These are phyloP conservation scores for Corapipo altera DNA, from an alignment of 2,113 vertebrate species.

Conservation along the genomic window DNA sequence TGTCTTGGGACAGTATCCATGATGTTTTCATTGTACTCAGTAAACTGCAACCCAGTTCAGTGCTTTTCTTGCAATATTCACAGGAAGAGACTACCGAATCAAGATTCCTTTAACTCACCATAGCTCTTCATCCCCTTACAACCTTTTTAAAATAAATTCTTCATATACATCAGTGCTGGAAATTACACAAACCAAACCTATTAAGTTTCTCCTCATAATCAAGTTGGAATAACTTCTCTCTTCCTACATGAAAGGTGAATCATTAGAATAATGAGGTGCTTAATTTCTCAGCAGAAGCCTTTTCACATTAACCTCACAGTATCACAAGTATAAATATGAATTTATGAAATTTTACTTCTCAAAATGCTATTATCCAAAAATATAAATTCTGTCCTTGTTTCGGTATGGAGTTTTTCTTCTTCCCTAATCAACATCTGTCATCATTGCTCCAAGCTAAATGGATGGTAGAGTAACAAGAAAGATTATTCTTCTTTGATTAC, in stretches of 20 bases:
- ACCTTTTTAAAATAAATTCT: background rate
- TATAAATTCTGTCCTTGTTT: slow-evolving; percentile 50
- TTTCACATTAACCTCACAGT: slow-evolving; percentile 2
- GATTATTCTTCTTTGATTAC: slow-evolving; percentile 77
- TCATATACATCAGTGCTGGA: background rate
- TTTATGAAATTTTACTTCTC: slow-evolving; percentile 38
- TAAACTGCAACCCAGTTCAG: background rate
- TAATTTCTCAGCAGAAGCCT: slow-evolving; percentile 27
- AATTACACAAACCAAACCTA: background rate
- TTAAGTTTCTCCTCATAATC: background rate
- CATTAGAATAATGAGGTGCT: slow-evolving; percentile 19
- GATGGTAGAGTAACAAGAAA: slow-evolving; percentile 72
- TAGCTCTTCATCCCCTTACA: background rate
- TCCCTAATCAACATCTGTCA: slow-evolving; percentile 69
- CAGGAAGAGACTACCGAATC: background rate
- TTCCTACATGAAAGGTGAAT: background rate
- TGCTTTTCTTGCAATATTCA: background rate
- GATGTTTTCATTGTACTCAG: background rate
- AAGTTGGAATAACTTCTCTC: background rate
- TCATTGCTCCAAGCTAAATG: slow-evolving; percentile 70
- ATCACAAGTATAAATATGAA: slow-evolving; percentile 3
- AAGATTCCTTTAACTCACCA: background rate
- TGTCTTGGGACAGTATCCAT: background rate
- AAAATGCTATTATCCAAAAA: background rate
- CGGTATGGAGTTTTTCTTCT: slow-evolving; percentile 37